Base-by-base conservation (phyloP, 2,113 vertebrate species). In the Xenopus laevis region DNA sequence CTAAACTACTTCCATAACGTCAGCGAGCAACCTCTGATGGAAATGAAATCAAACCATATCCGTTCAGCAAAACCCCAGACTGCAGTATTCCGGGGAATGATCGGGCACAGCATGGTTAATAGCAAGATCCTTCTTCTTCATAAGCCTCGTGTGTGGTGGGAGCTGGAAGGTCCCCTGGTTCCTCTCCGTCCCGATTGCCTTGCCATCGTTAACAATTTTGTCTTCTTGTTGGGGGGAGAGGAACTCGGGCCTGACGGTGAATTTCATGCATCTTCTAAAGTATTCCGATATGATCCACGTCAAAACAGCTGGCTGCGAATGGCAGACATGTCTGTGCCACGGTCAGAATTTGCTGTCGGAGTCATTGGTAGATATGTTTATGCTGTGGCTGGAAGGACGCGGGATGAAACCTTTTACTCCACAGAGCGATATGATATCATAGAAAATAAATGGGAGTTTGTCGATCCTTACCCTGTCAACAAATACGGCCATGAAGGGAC, bases 21-120 rank as follows among this genome's bases (percentile, higher is more conserved):
- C 84, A 94, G 98, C 79, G 95, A 97, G 77, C 97, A 99, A 84
- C 96, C n/a, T 68, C 87, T 99, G 86, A 91, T 95, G 86, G 96
- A 95, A 80, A 94, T 93, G 78, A 95, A 82, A n/a, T 93, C 94
- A 72, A 98, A 96, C 87, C 94, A 93, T 57, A 98, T 99, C 80
- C 95, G 96, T 83, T 99, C 97, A 46, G 93, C 94, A 72, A 95
- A 97, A 78, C 94, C 95, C 11, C 97, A 99, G 88, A 98, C 96
- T 30, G 94, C 96, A 74, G 97, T 99, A 63, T 98, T 99, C n/a
- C 91, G 97, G 81, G 97, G 96, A 66, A 99, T 99, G 97, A 99
- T 99, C 80, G 97, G 97, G 79, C 96, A 99, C 89, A 99, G 97
- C 83, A 99, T 99, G 97, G 97, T 98, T 81, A 99, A 99, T 87